phyloP scores from a whole-genome alignment of 2,888 invertebrate genomes.

The Aphodius sticticus region DNA sequence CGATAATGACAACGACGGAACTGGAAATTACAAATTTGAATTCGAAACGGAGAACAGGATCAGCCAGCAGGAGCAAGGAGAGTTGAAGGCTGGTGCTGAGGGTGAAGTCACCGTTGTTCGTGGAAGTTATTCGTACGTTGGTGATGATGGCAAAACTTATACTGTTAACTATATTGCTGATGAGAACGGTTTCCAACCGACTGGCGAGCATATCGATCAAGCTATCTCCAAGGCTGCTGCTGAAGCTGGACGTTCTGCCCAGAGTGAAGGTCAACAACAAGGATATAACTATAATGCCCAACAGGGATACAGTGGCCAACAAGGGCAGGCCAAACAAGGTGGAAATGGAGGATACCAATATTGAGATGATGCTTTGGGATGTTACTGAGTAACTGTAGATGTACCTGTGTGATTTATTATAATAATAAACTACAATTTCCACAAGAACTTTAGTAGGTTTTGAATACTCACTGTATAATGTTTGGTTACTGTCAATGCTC shows the following conservation, averaged over 20 bases:
- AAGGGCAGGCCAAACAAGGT: slow-evolving; percentile 4
- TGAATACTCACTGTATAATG: not conserved
- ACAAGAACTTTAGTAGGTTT: not conserved
- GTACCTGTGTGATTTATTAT: not conserved
- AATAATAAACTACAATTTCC: slow-evolving; percentile 4
- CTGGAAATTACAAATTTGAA: slow-evolving; percentile 62
- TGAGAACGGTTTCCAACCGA: slow-evolving; percentile 60
- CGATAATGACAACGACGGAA: slow-evolving; percentile 59
- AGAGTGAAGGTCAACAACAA: slow-evolving; percentile 43
- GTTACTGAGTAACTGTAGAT: not conserved
- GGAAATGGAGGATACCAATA: slow-evolving; percentile 19
- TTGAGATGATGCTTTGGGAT: not conserved
- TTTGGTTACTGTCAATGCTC: too few species aligned
- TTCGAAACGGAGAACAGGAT: slow-evolving; percentile 62
- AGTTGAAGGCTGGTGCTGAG: slow-evolving; percentile 56
- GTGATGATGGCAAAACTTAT: slow-evolving; percentile 61
- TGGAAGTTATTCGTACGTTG: slow-evolving; percentile 63
- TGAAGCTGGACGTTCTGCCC: slow-evolving; percentile 41
- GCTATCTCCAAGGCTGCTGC: slow-evolving; percentile 30
- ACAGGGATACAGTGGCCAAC: slow-evolving; percentile 21
- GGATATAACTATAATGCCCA: slow-evolving; percentile 25
- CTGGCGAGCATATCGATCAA: slow-evolving; percentile 35
- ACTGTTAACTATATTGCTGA: slow-evolving; percentile 62
- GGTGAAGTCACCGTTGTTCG: slow-evolving; percentile 57
- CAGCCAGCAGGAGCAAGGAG: slow-evolving; percentile 59